phyloP scores from a whole-genome alignment of 2,113 vertebrate species.

The Oreochromis niloticus region DNA sequence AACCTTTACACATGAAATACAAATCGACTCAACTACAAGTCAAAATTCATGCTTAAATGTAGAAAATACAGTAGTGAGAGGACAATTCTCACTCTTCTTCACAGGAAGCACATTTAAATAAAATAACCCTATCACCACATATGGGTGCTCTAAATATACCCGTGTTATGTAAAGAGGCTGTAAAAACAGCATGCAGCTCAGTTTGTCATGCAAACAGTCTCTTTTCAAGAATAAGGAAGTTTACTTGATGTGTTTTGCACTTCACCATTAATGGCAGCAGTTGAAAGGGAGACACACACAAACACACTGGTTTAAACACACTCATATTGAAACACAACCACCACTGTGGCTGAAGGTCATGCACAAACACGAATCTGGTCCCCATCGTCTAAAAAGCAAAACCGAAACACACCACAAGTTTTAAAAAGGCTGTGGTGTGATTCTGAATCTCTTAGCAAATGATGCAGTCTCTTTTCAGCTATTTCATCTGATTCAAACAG shows the following conservation, averaged over 20 bases:
- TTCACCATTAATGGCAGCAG: neutral
- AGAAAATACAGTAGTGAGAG: neutral
- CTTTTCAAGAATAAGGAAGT: neutral
- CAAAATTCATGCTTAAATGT: neutral
- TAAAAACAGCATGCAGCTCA: neutral
- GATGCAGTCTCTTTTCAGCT: neutral
- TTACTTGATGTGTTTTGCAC: neutral
- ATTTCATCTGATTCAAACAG: neutral
- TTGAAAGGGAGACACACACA: neutral
- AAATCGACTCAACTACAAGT: neutral
- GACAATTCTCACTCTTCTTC: neutral
- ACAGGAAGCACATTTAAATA: conserved; percentile 1
- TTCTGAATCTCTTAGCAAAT: neutral
- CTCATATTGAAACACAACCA: neutral
- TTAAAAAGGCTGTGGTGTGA: neutral
- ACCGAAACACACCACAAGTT: neutral
- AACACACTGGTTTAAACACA: neutral
- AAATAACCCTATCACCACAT: neutral
- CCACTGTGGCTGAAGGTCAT: neutral
- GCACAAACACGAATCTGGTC: neutral
- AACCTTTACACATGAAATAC: neutral
- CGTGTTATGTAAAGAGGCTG: neutral
- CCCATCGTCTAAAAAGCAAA: neutral
- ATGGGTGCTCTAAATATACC: neutral
- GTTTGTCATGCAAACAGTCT: neutral